These are phyloP conservation scores for Dusona sp. DNA, from an alignment of 2,888 invertebrate species.

Conservation along the genomic window DNA sequence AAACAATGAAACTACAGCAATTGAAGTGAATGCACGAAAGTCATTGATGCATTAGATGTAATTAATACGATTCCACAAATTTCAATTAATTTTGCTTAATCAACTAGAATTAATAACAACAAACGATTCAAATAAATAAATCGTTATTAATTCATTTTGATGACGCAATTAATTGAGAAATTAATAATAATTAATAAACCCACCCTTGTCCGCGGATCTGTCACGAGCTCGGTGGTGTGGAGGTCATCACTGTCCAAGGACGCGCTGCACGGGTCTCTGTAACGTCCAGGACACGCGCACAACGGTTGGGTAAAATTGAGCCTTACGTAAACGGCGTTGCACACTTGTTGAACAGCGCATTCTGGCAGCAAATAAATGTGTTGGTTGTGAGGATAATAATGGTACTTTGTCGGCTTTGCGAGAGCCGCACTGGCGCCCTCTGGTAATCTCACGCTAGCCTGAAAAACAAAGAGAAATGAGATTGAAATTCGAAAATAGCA, in stretches of 20 bases:
- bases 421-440: slow-evolving; percentile 85
- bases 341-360: slow-evolving; percentile 97
- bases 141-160: background rate
- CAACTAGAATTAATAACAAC: background rate
- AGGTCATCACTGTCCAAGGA: slow-evolving; percentile 95
- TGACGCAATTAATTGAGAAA: background rate
- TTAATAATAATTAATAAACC: slow-evolving; percentile 4
- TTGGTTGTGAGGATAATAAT: slow-evolving; percentile 97
- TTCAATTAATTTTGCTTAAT: background rate
- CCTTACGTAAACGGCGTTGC: slow-evolving; percentile 96
- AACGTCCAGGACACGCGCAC: slow-evolving; percentile 95
- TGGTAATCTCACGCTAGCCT: slow-evolving; percentile 86
- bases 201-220: slow-evolving; percentile 94
- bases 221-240: slow-evolving; percentile 95
- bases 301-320: slow-evolving; percentile 96
- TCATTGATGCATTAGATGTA: no score
- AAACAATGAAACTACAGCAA: no score
- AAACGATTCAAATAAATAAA: background rate
- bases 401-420: slow-evolving; percentile 96
- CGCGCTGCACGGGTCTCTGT: slow-evolving; percentile 96
- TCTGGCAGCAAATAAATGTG: slow-evolving; percentile 96
- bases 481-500: background rate
- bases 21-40: no score
- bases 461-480: slow-evolving; percentile 44
- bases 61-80: background rate